These are phyloP conservation scores for Rhinatrema bivittatum DNA, from an alignment of 2,797 vertebrate species.

Conservation along the genomic window DNA sequence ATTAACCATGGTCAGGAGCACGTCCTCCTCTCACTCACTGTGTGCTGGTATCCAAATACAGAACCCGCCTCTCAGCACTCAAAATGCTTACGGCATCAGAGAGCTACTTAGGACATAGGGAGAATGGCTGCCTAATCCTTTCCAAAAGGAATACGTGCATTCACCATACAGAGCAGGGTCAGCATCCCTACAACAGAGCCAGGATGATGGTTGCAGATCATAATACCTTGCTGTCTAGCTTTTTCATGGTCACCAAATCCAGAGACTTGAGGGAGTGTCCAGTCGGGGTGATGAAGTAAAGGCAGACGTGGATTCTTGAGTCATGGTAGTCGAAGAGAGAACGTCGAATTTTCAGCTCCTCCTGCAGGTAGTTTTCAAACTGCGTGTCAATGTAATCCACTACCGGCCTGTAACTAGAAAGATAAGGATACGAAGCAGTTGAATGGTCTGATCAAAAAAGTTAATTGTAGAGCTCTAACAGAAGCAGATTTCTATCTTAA, in stretches of 20 bases:
- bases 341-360: constrained; percentile 94
- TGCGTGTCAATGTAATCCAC: constrained; percentile 98
- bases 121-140: too few relatives aligned
- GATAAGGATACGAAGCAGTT: constrained; percentile 8
- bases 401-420: constrained; percentile 93
- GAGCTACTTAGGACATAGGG: too few relatives aligned
- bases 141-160: too few relatives aligned
- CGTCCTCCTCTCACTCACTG: too few relatives aligned
- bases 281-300: constrained; percentile 95
- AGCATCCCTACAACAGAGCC: too few relatives aligned
- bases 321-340: constrained; percentile 95
- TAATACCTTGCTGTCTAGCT: constrained; percentile 91
- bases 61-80: too few relatives aligned
- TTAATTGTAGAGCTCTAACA: not conserved
- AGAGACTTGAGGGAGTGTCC: constrained; percentile 95
- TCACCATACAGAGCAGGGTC: too few relatives aligned
- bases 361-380: constrained; percentile 97
- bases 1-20: too few relatives aligned
- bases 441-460: too few relatives aligned
- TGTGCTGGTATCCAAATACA: too few relatives aligned
- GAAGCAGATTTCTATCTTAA: not conserved
- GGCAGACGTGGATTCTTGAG: constrained; percentile 92
- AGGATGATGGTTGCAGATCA: accelerated
- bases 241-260: constrained; percentile 97
- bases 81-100: too few relatives aligned